Evolutionary conservation across 2,113 vertebrate species (phyloP).

Genomic region (Paralichthys olivaceus): DNA sequence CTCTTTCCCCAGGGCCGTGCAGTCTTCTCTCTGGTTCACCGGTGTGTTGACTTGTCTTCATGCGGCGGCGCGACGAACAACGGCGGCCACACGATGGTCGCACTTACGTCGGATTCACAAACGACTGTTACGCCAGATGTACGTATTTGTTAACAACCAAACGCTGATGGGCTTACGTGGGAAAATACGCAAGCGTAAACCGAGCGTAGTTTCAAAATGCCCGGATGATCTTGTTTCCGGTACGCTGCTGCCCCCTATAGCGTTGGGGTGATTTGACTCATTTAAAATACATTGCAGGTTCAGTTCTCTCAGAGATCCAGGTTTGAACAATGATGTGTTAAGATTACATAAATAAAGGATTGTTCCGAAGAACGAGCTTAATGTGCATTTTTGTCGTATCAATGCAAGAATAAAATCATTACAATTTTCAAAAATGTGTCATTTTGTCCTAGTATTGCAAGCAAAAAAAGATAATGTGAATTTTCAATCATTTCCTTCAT

Average conservation of each 20-base stretch:
- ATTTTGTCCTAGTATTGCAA: too few relatives aligned
- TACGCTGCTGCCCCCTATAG: conserved; percentile 9
- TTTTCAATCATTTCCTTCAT: too few relatives aligned
- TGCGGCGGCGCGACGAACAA: conserved; percentile 44
- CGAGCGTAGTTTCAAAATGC: conserved; percentile 33
- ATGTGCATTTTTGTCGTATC: too few relatives aligned
- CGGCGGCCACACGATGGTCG: conserved; percentile 57
- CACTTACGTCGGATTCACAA: conserved; percentile 32
- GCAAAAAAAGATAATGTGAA: too few relatives aligned
- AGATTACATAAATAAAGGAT: too few relatives aligned
- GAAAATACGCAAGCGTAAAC: conserved; percentile 39
- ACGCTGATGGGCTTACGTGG: conserved; percentile 4
- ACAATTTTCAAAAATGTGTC: too few relatives aligned
- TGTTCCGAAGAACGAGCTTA: too few relatives aligned
- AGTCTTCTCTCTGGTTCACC: conserved; percentile 2
- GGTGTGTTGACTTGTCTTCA: conserved; percentile 18
- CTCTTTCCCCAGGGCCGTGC: background rate
- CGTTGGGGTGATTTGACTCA: conserved; percentile 1
- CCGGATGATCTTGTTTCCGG: conserved; percentile 60
- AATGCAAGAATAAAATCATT: too few relatives aligned
- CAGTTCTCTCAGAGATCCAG: background rate
- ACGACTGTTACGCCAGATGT: conserved; percentile 1
- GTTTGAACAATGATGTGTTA: too few relatives aligned
- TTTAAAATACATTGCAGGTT: too few relatives aligned
- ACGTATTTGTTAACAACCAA: background rate